These are phyloP conservation scores for Ostrea edulis DNA, from an alignment of 1,140 invertebrate genomes.

Conservation along the genomic window DNA sequence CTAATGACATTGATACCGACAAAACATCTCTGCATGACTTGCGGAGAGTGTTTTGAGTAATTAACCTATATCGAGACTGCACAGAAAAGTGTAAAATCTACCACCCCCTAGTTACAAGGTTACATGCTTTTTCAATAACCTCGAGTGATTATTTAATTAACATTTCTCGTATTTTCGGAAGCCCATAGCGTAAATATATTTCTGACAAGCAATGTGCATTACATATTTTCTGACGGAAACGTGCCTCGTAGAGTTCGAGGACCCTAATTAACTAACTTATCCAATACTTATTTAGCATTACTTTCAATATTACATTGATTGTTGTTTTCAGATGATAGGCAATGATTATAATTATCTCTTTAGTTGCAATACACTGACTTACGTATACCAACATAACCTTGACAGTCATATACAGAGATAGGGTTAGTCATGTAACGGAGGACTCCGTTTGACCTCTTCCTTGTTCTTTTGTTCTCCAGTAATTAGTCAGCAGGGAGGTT, in stretches of 20 bases:
- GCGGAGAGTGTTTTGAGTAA: background rate
- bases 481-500: too few species aligned
- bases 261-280: background rate
- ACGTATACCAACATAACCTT: background rate
- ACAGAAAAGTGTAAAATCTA: background rate
- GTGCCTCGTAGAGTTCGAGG: background rate
- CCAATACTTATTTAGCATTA: background rate
- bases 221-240: background rate
- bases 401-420: background rate
- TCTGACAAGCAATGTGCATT: background rate
- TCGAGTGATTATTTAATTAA: background rate
- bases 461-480: background rate
- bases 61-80: background rate
- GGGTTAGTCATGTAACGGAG: too few species aligned
- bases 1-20: background rate
- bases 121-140: constrained; percentile 4
- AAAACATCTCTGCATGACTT: background rate
- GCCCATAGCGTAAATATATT: background rate
- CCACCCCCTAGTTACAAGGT: background rate
- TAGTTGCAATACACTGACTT: background rate
- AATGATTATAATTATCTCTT: background rate
- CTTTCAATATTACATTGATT: background rate
- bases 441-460: background rate
- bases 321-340: background rate
- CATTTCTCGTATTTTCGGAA: background rate